Percentiles rank a stretch among this genome's conserved stretches.
phyloP scores from a whole-genome alignment of 2,888 invertebrate genomes.

The Hypena proboscidalis region DNA sequence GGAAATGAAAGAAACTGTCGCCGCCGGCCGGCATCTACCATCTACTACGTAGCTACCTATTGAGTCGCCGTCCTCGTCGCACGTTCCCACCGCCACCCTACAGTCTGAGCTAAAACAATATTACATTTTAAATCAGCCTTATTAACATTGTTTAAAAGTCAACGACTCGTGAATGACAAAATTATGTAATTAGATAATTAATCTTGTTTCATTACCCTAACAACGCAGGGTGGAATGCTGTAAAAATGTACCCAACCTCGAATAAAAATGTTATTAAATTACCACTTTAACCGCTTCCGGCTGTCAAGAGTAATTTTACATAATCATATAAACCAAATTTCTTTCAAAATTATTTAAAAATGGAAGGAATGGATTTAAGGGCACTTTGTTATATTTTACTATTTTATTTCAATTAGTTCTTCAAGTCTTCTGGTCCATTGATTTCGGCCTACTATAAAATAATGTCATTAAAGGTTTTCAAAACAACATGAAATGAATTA shows the following conservation, averaged over 20 bases:
- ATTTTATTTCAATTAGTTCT: too few relatives aligned
- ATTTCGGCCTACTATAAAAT: too few relatives aligned
- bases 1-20: conserved; percentile 69
- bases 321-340: background rate
- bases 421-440: too few relatives aligned
- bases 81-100: conserved; percentile 10
- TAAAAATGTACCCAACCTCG: conserved; percentile 22
- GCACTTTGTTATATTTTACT: too few relatives aligned
- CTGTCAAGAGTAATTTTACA: conserved; percentile 12
- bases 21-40: conserved; percentile 52
- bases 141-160: conserved; percentile 32
- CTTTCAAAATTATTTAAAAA: too few relatives aligned
- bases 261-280: conserved; percentile 38
- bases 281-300: conserved; percentile 21
- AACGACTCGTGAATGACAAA: conserved; percentile 38
- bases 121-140: conserved; percentile 30
- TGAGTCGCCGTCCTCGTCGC: background rate
- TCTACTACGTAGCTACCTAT: conserved; percentile 1
- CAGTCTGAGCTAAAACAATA: conserved; percentile 18
- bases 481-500: too few relatives aligned
- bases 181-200: conserved; percentile 40
- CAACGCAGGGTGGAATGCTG: conserved; percentile 31
- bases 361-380: too few relatives aligned
- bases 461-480: too few relatives aligned
- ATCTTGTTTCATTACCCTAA: conserved; percentile 34